These are phyloP conservation scores for Megaustenia siamemsis DNA, from an alignment of 2,888 invertebrate species.

Conservation along the genomic window DNA sequence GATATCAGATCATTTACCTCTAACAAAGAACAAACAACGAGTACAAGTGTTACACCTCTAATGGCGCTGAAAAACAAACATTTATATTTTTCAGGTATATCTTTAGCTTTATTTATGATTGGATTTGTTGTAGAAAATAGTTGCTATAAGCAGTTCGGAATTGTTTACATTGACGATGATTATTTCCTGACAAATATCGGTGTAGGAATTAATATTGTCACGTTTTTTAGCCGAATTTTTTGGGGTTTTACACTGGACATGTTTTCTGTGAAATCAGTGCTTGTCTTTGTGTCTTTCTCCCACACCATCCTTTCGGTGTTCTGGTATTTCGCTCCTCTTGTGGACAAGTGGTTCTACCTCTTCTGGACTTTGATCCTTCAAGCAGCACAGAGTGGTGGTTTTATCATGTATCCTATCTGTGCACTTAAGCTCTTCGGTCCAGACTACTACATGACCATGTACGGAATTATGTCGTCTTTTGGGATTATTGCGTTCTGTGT, in stretches of 20 bases:
- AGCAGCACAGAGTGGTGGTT: neutral
- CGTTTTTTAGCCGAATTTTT: neutral
- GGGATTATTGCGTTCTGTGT: neutral
- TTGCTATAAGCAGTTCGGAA: slow-evolving; percentile 36
- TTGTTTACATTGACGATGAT: slow-evolving; percentile 22
- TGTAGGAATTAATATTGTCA: neutral
- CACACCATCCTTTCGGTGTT: neutral
- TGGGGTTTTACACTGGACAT: neutral
- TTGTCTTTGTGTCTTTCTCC: neutral
- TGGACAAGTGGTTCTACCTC: slow-evolving; percentile 25
- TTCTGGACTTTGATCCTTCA: neutral
- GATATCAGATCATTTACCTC: neutral
- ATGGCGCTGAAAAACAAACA: neutral
- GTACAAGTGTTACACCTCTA: neutral
- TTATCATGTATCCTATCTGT: neutral
- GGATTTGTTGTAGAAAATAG: neutral
- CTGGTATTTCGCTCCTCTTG: slow-evolving; percentile 25
- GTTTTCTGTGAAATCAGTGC: neutral
- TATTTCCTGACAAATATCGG: slow-evolving; percentile 33
- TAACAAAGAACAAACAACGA: neutral
- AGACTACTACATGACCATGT: slow-evolving; percentile 1
- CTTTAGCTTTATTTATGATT: neutral
- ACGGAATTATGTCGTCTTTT: too few species aligned
- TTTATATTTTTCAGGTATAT: slow-evolving; percentile 4
- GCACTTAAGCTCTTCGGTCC: neutral